phyloP scores from a whole-genome alignment of 2,797 vertebrate genomes.

The Prunella strophiata region DNA sequence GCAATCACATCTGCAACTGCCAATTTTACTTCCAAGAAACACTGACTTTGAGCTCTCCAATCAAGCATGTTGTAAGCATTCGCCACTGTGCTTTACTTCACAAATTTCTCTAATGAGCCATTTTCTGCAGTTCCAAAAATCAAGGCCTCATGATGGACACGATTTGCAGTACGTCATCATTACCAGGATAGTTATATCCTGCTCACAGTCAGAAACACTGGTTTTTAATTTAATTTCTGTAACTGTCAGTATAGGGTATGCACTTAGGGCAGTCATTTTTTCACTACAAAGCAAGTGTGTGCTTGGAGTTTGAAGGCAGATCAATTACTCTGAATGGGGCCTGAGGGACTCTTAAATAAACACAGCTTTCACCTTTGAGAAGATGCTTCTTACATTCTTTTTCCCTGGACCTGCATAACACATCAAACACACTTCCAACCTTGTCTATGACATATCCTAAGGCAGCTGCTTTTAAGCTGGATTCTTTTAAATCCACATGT shows the following conservation, averaged over 20 bases:
- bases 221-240: neutral
- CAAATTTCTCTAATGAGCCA: neutral
- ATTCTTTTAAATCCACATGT: neutral
- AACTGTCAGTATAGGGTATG: neutral
- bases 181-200: neutral
- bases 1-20: neutral
- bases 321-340: neutral
- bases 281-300: neutral
- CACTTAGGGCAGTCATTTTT: neutral
- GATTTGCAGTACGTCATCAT: neutral
- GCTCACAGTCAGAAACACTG: neutral
- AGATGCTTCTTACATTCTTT: neutral
- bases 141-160: neutral
- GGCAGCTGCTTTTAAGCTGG: neutral
- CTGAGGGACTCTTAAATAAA: neutral
- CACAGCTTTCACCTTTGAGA: neutral
- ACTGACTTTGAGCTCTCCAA: neutral
- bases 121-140: neutral
- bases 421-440: neutral
- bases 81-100: neutral
- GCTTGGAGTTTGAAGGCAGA: neutral
- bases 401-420: neutral
- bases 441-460: neutral
- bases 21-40: neutral
- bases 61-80: neutral